Evolutionary conservation across 1,140 invertebrate genomes (phyloP).

Genomic region (Temnothorax curvispinosus): DNA sequence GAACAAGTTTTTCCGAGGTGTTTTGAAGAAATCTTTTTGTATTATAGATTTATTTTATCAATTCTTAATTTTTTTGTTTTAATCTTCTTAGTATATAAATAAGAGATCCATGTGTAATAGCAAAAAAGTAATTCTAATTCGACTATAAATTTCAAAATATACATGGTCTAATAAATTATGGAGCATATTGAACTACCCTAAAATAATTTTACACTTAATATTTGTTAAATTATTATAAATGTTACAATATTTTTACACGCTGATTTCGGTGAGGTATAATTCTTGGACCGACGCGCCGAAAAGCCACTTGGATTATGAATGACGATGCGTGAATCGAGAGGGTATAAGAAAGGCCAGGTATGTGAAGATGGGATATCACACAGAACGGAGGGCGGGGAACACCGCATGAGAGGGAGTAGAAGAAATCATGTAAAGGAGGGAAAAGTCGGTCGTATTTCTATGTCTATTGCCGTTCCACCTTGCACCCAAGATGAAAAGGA

Average conservation of each 20-base stretch:
- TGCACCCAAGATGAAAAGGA: neutral
- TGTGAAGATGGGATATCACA: neutral
- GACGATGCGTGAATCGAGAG: constrained; percentile 5
- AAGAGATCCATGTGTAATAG: no score
- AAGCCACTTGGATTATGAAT: constrained; percentile 19
- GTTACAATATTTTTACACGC: neutral
- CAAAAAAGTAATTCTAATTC: no score
- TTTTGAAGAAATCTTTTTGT: no score
- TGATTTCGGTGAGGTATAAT: neutral
- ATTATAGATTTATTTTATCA: no score
- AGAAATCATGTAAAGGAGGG: neutral
- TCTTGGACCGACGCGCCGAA: neutral
- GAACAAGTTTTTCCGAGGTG: no score
- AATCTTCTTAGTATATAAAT: no score
- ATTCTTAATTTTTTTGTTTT: no score
- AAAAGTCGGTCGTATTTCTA: neutral
- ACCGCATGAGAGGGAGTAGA: neutral
- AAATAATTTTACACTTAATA: neutral
- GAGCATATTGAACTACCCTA: neutral
- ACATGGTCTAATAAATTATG: no score
- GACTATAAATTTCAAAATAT: no score
- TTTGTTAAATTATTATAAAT: neutral
- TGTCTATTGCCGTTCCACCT: neutral
- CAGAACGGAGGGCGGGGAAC: neutral
- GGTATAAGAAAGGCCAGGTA: neutral